Evolutionary conservation across 2,797 vertebrate genomes (phyloP), one percentile per base, ranked within the genome.

Genomic region (Myotis myotis): DNA sequence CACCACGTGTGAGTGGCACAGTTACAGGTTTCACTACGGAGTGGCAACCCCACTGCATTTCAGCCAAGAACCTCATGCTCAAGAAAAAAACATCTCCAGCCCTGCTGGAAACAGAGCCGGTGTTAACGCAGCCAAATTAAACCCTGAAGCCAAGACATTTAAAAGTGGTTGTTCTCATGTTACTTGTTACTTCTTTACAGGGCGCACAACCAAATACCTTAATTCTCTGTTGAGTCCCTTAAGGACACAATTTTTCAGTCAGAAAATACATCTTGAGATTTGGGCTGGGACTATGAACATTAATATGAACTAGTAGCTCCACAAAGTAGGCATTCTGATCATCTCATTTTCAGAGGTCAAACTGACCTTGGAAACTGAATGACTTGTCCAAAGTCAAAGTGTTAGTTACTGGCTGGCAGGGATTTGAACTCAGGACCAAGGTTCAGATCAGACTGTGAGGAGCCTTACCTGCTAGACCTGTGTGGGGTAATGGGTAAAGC

Each of bases 21-120:
- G 53, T 93, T 68, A 89, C 80, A 53, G 53, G 66, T 80, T 89
- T 94, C 88, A 41, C 53, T 87, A 64, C 47, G 57, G 75, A 95
- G 38, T n/a, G 88, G 64, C 83, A 95, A 79, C 70, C 57, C 70
- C 23, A 2, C 44, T 36, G 47, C 71, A 28, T 68, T 81, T 79
- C 64, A 94, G 92, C 91, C 87, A 94, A 93, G 64, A 91, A 94
- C 64, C 19, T 92, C 68, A 57, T 0, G 4, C n/a, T 74, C 28
- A 76, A 60, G 79, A 85, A 75, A 86, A 86, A 91, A 90, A 38
- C n/a, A 83, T 51, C 66, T 55, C 44, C 36, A 87, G 57, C 25
- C 41, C 49, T 41, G 25, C 41, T 68, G 95, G 75, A 93, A 94
- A 84, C 75, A 80, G 60, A 89, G 55, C 70, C 68, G 81, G 78